Conservation (phyloP, 2,888 invertebrate species). For the Morpho achilles region DNA sequence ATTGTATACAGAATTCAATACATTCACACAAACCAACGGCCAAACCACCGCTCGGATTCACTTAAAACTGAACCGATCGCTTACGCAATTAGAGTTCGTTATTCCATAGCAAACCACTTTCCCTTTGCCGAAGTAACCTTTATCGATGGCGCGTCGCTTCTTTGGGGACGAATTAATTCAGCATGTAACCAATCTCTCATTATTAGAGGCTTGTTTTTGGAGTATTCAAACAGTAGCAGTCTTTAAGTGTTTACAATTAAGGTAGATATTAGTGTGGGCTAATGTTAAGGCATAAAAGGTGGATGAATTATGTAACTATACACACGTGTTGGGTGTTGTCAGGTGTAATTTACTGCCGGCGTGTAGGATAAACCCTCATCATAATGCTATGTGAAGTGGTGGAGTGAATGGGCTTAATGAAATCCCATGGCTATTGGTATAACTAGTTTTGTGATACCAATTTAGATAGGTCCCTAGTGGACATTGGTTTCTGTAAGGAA, state of each 20-base stretch:
- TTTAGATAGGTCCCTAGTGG: no score
- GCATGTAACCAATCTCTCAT: constrained; percentile 41
- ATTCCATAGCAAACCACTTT: constrained; percentile 5
- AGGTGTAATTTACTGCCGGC: constrained; percentile 40
- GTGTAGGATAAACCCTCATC: constrained; percentile 35
- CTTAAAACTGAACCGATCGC: constrained; percentile 2
- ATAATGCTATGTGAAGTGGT: constrained; percentile 34
- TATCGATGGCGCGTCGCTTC: constrained; percentile 15
- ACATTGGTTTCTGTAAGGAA: no score
- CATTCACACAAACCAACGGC: constrained; percentile 7
- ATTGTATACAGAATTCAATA: constrained; percentile 18
- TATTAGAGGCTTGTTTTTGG: constrained; percentile 32
- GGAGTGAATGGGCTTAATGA: constrained; percentile 27
- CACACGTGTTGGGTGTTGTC: constrained; percentile 30
- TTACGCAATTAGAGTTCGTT: constrained; percentile 11
- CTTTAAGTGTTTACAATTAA: constrained; percentile 22
- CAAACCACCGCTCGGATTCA: background rate
- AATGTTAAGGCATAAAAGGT: constrained; percentile 21
- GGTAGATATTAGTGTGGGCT: constrained; percentile 25
- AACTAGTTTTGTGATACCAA: no score
- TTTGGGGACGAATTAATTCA: constrained; percentile 38
- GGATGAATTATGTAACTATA: constrained; percentile 32
- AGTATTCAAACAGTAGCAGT: constrained; percentile 16
- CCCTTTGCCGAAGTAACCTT: constrained; percentile 5
- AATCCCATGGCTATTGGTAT: constrained; percentile 19